Evolutionary conservation across 2,888 invertebrate genomes (phyloP).

Genomic region (Drosophila multiciliata): DNA sequence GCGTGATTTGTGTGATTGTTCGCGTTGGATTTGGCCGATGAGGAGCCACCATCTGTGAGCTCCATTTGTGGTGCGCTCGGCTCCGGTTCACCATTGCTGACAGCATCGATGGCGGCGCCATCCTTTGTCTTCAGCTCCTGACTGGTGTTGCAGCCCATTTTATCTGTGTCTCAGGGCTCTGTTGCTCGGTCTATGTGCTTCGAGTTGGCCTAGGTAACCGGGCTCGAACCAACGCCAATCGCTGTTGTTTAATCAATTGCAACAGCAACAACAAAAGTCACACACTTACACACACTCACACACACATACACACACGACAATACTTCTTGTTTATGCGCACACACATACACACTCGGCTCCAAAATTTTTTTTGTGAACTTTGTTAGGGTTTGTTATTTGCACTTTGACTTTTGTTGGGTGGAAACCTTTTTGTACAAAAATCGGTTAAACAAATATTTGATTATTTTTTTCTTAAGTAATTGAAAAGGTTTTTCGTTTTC

Average conservation of each 20-base stretch:
- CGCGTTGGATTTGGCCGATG: slow-evolving; percentile 49
- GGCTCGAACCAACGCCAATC: slow-evolving; percentile 31
- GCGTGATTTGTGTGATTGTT: slow-evolving; percentile 79
- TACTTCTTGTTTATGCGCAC: slow-evolving; percentile 27
- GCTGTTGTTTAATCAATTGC: slow-evolving; percentile 82
- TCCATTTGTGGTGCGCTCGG: slow-evolving; percentile 70
- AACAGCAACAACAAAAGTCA: slow-evolving; percentile 47
- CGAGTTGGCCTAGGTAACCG: slow-evolving; percentile 71
- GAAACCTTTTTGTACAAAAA: slow-evolving; percentile 64
- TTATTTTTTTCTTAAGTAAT: slow-evolving; percentile 10
- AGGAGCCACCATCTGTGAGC: slow-evolving; percentile 45
- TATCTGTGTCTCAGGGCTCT: slow-evolving; percentile 40
- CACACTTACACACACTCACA: slow-evolving; percentile 28
- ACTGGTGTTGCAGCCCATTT: slow-evolving; percentile 87
- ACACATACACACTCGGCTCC: slow-evolving; percentile 18
- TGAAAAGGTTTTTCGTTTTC: slow-evolving; percentile 28
- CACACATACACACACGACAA: slow-evolving; percentile 15
- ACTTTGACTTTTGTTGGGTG: slow-evolving; percentile 49
- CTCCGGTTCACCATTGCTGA: slow-evolving; percentile 63
- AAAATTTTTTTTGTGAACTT: slow-evolving; percentile 17
- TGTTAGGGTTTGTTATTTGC: slow-evolving; percentile 52
- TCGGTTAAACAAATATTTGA: slow-evolving; percentile 47
- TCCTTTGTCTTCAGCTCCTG: slow-evolving; percentile 86
- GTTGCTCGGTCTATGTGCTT: slow-evolving; percentile 46
- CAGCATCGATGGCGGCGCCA: slow-evolving; percentile 70